Percentiles rank a stretch among this genome's conserved stretches.
Conservation (phyloP, 2,113 vertebrate genomes). For the Eulacestoma nigropectus region DNA sequence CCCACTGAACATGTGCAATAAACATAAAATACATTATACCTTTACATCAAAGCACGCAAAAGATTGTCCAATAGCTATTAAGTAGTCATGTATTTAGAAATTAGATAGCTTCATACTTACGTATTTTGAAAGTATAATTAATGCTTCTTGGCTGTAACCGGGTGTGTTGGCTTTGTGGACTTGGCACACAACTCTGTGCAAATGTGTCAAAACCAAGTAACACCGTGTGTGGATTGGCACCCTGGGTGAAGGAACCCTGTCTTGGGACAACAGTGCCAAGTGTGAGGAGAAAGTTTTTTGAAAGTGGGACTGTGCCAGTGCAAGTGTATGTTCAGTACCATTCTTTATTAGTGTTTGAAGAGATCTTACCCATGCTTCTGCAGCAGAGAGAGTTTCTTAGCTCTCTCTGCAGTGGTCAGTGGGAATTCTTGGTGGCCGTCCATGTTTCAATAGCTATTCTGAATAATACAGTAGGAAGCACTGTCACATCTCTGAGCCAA, state of each 20-base stretch:
- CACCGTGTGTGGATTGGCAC: neutral
- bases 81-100: neutral
- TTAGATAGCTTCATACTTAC: neutral
- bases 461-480: neutral
- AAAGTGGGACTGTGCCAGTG: neutral
- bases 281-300: neutral
- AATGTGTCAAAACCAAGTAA: neutral
- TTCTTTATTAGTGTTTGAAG: neutral
- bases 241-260: neutral
- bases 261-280: neutral
- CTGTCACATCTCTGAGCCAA: neutral
- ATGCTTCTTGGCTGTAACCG: neutral
- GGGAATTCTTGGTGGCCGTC: neutral
- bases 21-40: neutral
- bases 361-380: neutral
- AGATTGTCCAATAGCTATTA: neutral
- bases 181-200: neutral
- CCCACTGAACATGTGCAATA: neutral
- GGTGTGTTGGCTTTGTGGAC: neutral
- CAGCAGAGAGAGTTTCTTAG: neutral
- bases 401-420: neutral
- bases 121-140: neutral
- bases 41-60: neutral
- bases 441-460: neutral
- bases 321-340: neutral